Evolutionary conservation across 2,888 invertebrate species (phyloP), one percentile per base, ranked within the genome.

Genomic region (Hypsopygia costalis): DNA sequence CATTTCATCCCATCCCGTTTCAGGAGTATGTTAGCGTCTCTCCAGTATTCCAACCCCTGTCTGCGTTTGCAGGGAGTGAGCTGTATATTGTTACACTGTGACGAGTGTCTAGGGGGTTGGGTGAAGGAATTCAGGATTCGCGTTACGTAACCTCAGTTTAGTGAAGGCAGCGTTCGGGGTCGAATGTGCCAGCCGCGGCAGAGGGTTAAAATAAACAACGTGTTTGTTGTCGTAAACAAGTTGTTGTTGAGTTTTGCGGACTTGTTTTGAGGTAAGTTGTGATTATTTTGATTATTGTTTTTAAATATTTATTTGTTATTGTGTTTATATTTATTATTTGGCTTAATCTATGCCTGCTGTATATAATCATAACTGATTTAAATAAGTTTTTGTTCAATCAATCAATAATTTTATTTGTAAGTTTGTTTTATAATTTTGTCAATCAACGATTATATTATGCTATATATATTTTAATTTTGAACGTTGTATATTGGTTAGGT

Each of bases 81-180:
- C 25, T 25, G 25, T 25, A 25, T 25, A 5, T n/a, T 7, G 25
- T 25, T 25, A 25, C n/a, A 5, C 25, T 25, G n/a, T 25, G 25
- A 25, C 25, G 6, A 7, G 25, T 3, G 1, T 8, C 25, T 25
- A 25, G 25, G 25, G 25, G 25, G 21, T 21, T 21, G 69, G 62
- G 52, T 44, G 49, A 75, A 78, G 81, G 72, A 80, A 72, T 73
- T 56, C 72, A 83, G 85, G 81, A 81, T 68, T 20, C 27, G 11
- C 51, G 68, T 87, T 87, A 87, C 86, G 83, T 87, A 87, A 88
- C 70, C 52, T 57, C 78, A 89, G 89, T 89, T 64, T 67, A 61
- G 71, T 67, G 62, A 65, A 58, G 69, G 59, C 68, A 55, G 66
- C 62, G 60, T 54, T 52, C 54, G 55, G 40, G 70, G 61, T 51